Percentiles rank a stretch among this genome's conserved stretches.
Evolutionary conservation across 2,888 invertebrate genomes (phyloP).

Genomic region (Fragum fragum): DNA sequence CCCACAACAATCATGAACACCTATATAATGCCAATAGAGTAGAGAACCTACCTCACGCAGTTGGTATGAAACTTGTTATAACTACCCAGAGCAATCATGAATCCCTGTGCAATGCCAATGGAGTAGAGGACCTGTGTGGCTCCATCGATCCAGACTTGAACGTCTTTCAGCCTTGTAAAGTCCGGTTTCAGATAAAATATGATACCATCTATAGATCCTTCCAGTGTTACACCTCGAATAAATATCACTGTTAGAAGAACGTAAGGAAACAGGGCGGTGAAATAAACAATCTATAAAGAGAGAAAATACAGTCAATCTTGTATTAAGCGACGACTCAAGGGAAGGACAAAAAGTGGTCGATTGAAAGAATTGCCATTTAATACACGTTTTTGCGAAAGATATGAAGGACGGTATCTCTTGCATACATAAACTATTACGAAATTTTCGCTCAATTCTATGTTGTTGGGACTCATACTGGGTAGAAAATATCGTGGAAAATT

Average conservation of each 20-base stretch:
- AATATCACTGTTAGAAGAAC: conserved; percentile 69
- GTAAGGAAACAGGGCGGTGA: conserved; percentile 76
- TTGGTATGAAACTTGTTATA: conserved; percentile 50
- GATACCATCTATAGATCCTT: conserved; percentile 91
- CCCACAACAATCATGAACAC: too few species aligned
- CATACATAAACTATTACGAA: too few species aligned
- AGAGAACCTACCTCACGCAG: conserved; percentile 42
- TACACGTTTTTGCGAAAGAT: too few species aligned
- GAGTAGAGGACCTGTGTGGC: conserved; percentile 51
- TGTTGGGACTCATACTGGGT: too few species aligned
- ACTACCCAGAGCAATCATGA: conserved; percentile 46
- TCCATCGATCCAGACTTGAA: conserved; percentile 82
- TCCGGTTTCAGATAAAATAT: conserved; percentile 91
- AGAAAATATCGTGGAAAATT: too few species aligned
- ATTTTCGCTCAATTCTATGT: too few species aligned
- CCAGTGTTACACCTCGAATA: conserved; percentile 71
- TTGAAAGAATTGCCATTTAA: too few species aligned
- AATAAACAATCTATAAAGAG: conserved; percentile 72
- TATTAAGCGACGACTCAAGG: too few species aligned
- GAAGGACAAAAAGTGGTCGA: too few species aligned
- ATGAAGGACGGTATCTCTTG: too few species aligned
- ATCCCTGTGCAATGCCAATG: conserved; percentile 46
- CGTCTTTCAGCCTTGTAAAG: conserved; percentile 90
- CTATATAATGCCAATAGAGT: too few species aligned
- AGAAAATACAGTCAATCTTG: too few species aligned